A percentile compares a stretch with the other conserved stretches of the same genome.
These are phyloP conservation scores for Dicrurus megarhynchus DNA, from an alignment of 2,113 vertebrate species.

Conservation along the genomic window DNA sequence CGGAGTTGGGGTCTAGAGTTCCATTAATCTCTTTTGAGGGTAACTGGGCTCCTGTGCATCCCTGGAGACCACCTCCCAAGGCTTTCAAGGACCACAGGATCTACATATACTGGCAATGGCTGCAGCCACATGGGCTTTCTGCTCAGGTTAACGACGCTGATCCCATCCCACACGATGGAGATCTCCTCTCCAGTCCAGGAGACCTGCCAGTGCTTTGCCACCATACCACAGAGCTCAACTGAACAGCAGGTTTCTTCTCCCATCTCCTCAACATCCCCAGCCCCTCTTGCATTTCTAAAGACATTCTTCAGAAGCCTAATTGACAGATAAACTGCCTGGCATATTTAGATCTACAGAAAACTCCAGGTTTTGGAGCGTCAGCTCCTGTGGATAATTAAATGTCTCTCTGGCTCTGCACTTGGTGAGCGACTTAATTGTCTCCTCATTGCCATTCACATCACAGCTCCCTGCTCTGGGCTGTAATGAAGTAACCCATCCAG, in stretches of 20 bases:
- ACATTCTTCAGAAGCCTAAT: constrained; percentile 14
- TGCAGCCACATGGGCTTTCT: neutral
- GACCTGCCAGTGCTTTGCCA: neutral
- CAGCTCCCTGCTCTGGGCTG: constrained; percentile 43
- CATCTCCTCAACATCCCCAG: neutral
- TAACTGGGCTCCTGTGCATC: neutral
- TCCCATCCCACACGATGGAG: accelerated
- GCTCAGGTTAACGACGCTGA: neutral
- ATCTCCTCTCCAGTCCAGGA: neutral
- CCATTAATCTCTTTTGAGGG: neutral
- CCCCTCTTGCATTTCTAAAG: neutral
- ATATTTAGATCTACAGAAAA: constrained; percentile 31
- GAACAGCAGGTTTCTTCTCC: neutral
- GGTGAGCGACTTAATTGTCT: constrained; percentile 60
- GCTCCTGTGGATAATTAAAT: constrained; percentile 58
- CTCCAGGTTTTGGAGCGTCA: neutral
- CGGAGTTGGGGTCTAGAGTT: neutral
- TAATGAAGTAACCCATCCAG: constrained; percentile 39
- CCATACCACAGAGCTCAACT: neutral
- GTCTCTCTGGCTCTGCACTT: constrained; percentile 34
- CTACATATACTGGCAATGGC: neutral
- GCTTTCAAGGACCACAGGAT: neutral
- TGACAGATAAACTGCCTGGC: neutral
- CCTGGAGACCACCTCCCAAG: neutral
- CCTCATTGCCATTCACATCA: constrained; percentile 63